Percentiles rank a stretch among this genome's conserved stretches.
These are phyloP conservation scores for Drosophila rellima DNA, from an alignment of 2,888 invertebrate genomes.

Conservation along the genomic window DNA sequence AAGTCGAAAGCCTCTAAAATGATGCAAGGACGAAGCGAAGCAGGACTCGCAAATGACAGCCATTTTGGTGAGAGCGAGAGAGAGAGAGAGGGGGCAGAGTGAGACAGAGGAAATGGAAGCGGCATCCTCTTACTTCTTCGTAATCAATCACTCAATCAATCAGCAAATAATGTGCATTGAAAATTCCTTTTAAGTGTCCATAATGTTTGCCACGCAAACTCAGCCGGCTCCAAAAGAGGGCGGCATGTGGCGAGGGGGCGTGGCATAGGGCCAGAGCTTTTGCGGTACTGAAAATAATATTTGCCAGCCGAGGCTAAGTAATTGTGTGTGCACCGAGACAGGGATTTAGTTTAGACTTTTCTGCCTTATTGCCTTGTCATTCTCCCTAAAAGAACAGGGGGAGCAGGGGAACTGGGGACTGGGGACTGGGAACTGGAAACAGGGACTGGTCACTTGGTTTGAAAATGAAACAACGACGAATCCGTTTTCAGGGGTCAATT, in stretches of 20 bases:
- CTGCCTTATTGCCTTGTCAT: conserved; percentile 59
- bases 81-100: not conserved
- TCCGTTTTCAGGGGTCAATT: conserved; percentile 49
- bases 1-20: conserved; percentile 63
- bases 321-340: conserved; percentile 37
- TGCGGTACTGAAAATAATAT: conserved; percentile 45
- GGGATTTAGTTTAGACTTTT: conserved; percentile 47
- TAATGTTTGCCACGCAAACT: conserved; percentile 77
- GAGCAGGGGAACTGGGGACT: no score
- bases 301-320: conserved; percentile 51
- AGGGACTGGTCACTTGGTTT: conserved; percentile 49
- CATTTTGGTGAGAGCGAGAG: conserved; percentile 40
- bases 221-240: no score
- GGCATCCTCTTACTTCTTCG: conserved; percentile 34
- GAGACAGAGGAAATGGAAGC: not conserved
- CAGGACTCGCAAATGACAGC: conserved; percentile 50
- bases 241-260: conserved; percentile 3
- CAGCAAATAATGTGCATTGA: conserved; percentile 82
- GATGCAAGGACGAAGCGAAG: conserved; percentile 20
- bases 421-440: no score
- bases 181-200: conserved; percentile 75
- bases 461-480: conserved; percentile 34
- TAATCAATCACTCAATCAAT: conserved; percentile 80
- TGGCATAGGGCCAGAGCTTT: conserved; percentile 22
- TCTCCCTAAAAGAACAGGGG: no score